These are phyloP conservation scores for Etia nguti DNA, from an alignment of 2,113 vertebrate genomes.

Conservation along the genomic window DNA sequence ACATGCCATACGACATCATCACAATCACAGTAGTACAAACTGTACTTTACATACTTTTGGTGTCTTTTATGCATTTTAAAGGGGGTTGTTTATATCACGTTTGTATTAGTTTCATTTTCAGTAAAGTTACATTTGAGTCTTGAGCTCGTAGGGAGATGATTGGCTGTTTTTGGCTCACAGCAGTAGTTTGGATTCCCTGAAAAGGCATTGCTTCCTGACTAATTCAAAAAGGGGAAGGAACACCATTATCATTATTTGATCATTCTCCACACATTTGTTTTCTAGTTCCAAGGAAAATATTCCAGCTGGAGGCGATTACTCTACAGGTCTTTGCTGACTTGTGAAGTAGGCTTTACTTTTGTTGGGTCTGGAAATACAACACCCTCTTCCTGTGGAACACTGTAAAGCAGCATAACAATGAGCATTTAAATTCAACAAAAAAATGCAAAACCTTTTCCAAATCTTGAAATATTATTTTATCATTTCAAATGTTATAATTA, in stretches of 20 bases:
- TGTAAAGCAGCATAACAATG: neutral
- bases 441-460: neutral
- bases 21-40: neutral
- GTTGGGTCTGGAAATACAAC: neutral
- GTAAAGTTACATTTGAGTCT: neutral
- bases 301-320: neutral
- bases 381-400: neutral
- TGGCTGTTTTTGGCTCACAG: neutral
- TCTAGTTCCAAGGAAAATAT: neutral
- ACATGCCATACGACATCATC: slow-evolving; percentile 29
- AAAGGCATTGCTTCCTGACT: neutral
- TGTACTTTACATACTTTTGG: neutral
- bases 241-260: neutral
- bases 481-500: neutral
- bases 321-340: neutral
- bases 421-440: neutral
- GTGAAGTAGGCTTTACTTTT: neutral
- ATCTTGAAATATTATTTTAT: neutral
- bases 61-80: neutral
- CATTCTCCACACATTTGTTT: neutral
- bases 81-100: neutral
- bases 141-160: neutral
- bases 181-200: neutral
- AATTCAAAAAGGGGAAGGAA: neutral
- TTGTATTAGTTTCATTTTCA: neutral